Conservation (phyloP, 2,888 invertebrate genomes). For the Eupelmus urozonus region DNA sequence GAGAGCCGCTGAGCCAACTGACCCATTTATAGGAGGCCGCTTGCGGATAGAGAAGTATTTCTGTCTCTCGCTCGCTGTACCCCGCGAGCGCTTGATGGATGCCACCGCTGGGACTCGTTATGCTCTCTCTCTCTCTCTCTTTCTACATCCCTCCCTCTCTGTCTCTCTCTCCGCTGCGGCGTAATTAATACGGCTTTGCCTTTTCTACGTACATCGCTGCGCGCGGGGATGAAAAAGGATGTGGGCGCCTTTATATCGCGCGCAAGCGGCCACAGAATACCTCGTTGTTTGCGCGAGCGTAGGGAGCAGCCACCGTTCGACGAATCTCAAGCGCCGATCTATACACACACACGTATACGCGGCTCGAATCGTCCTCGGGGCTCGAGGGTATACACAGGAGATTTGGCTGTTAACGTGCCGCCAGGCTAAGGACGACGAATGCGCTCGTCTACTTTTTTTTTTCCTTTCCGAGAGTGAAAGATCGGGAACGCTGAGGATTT, state of each 20-base stretch:
- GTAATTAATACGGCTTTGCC: conserved; percentile 54
- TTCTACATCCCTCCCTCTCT: too few relatives aligned
- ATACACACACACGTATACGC: not conserved
- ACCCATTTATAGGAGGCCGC: conserved; percentile 59
- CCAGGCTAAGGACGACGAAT: not conserved
- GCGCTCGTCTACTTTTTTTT: not conserved
- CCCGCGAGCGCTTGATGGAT: conserved; percentile 51
- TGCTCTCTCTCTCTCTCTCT: conserved; percentile 19
- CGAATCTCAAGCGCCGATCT: conserved; percentile 27
- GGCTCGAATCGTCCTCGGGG: not conserved
- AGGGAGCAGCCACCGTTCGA: not conserved
- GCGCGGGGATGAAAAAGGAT: conserved; percentile 28
- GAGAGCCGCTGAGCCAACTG: conserved; percentile 49
- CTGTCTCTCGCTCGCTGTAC: not conserved
- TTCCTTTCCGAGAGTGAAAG: not conserved
- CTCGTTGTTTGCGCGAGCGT: not conserved
- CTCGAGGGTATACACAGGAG: conserved; percentile 2
- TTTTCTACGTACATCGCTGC: too few relatives aligned
- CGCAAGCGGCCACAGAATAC: too few relatives aligned
- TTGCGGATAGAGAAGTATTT: not conserved
- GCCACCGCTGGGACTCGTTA: conserved; percentile 59
- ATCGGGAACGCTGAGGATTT: not conserved
- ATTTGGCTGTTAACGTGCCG: conserved; percentile 21
- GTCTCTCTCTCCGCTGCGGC: conserved; percentile 8
- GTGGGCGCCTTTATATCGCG: conserved; percentile 6